A percentile compares a stretch with the other conserved stretches of the same genome.
phyloP scores from a whole-genome alignment of 2,113 vertebrate species.

The Mustela nigripes region DNA sequence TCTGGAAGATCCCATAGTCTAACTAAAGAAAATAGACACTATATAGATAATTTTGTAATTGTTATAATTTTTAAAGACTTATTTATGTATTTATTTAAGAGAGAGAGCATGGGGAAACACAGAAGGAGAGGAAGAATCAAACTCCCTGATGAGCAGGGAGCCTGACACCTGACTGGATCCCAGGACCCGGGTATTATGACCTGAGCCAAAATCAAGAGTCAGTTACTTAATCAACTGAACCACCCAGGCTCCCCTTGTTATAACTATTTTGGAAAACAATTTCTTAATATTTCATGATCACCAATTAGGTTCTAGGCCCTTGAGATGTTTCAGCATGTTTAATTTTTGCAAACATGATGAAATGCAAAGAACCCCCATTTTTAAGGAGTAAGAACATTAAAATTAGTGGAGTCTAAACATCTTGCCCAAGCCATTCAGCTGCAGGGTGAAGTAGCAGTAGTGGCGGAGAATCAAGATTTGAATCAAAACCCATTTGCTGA shows the following conservation, averaged over 20 bases:
- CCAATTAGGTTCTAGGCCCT: neutral
- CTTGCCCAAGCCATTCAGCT: neutral
- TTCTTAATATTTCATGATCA: slow-evolving; percentile 11
- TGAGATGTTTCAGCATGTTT: neutral
- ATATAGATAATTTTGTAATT: neutral
- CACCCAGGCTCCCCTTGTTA: neutral
- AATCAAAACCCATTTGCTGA: slow-evolving; percentile 19
- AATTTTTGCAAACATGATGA: neutral
- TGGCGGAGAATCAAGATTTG: neutral
- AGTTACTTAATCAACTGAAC: neutral
- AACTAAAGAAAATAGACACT: neutral
- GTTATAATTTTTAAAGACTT: neutral
- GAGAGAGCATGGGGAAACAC: neutral
- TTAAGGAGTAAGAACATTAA: neutral
- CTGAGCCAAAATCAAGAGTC: neutral
- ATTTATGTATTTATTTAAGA: neutral
- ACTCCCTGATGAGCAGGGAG: neutral
- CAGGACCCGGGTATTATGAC: neutral
- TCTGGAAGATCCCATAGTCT: neutral
- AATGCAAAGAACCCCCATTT: neutral
- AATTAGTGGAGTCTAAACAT: neutral
- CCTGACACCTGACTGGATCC: neutral
- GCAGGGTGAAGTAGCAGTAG: neutral
- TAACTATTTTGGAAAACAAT: neutral
- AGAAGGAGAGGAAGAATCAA: neutral